A percentile compares a stretch with the other conserved stretches of the same genome.
Evolutionary conservation across 2,113 vertebrate genomes (phyloP).

Genomic region (Vulpes lagopus): DNA sequence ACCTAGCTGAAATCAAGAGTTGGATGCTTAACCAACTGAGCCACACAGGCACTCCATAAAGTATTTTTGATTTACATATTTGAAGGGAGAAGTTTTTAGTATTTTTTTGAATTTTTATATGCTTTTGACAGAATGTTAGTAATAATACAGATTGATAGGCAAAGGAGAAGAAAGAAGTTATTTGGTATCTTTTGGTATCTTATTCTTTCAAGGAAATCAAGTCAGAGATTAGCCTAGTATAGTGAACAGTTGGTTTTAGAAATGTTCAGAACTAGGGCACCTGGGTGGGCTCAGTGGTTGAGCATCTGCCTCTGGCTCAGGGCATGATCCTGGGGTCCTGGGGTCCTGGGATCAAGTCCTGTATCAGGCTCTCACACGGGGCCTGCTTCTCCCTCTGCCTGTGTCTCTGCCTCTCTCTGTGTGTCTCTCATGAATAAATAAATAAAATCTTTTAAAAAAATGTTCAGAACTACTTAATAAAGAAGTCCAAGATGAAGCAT

Average conservation of each 20-base stretch:
- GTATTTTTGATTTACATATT: slow-evolving; percentile 36
- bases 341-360: too few relatives aligned
- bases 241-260: background rate
- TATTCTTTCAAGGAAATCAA: slow-evolving; percentile 11
- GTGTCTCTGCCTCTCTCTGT: too few relatives aligned
- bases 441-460: too few relatives aligned
- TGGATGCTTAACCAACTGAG: background rate
- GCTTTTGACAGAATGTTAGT: slow-evolving; percentile 53
- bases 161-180: slow-evolving; percentile 14
- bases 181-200: background rate
- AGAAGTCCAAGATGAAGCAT: slow-evolving; percentile 25
- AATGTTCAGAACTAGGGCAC: background rate
- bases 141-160: background rate
- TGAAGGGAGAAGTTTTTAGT: slow-evolving; percentile 33
- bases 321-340: too few relatives aligned
- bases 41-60: background rate
- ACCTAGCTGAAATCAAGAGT: background rate
- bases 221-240: background rate
- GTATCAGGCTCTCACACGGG: too few relatives aligned
- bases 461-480: background rate
- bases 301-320: too few relatives aligned
- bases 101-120: slow-evolving; percentile 40
- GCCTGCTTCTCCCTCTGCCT: too few relatives aligned
- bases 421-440: too few relatives aligned
- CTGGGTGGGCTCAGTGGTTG: too few relatives aligned